These are phyloP conservation scores for Chloebia gouldiae DNA, from an alignment of 2,113 vertebrate species.

Conservation along the genomic window DNA sequence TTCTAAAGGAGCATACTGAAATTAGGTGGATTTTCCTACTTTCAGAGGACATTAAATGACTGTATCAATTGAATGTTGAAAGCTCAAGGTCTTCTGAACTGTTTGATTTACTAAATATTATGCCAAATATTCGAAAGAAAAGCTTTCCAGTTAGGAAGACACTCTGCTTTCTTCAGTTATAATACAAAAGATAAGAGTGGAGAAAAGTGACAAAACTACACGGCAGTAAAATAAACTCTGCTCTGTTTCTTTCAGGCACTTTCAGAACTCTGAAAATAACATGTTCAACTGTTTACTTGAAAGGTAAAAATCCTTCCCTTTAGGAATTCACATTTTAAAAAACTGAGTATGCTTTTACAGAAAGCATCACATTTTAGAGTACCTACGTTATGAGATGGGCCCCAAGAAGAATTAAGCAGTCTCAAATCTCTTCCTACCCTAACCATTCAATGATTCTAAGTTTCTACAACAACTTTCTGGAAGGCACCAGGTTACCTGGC, in stretches of 20 bases:
- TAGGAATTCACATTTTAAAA: slow-evolving; percentile 11
- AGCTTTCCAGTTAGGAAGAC: background rate
- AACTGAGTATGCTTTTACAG: background rate
- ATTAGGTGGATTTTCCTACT: background rate
- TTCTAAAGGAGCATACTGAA: background rate
- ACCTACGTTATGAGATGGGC: background rate
- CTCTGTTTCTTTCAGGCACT: slow-evolving; percentile 20
- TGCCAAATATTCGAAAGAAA: background rate
- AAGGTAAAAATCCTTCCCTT: background rate
- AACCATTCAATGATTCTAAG: background rate
- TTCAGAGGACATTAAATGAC: background rate
- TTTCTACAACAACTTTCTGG: background rate
- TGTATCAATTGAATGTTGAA: background rate
- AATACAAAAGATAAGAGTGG: background rate
- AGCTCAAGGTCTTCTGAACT: background rate
- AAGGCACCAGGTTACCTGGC: background rate
- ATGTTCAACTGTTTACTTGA: background rate
- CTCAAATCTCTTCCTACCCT: background rate
- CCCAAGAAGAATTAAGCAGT: background rate
- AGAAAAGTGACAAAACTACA: background rate
- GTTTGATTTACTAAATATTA: background rate
- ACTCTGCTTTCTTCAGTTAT: background rate
- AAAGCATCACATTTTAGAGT: background rate
- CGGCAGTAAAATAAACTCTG: slow-evolving; percentile 14
- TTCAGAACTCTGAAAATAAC: background rate